phyloP scores from a whole-genome alignment of 2,113 vertebrate species.

The Glaucomys volans region DNA sequence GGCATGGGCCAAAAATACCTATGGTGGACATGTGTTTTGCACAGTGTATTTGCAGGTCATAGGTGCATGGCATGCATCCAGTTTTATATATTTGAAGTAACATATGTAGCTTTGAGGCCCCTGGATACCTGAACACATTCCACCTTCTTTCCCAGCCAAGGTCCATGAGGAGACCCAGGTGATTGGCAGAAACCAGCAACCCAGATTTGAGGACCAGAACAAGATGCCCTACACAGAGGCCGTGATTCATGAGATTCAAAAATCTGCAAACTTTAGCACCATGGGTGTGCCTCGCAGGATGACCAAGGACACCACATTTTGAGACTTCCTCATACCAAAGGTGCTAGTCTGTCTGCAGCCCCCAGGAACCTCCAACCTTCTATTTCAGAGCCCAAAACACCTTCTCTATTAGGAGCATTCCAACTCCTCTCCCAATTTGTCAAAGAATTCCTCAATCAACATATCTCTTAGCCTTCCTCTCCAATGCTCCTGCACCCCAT shows the following conservation, averaged over 20 bases:
- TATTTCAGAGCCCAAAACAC: not conserved
- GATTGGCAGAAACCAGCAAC: slow-evolving; percentile 67
- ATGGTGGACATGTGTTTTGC: not conserved
- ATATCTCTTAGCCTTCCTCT: not conserved
- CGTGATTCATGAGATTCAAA: slow-evolving; percentile 73
- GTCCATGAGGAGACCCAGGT: slow-evolving; percentile 74
- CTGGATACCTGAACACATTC: not conserved
- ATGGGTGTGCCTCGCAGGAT: slow-evolving; percentile 16
- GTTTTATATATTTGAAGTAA: not conserved
- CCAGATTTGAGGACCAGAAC: slow-evolving; percentile 63
- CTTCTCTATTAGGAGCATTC: not conserved
- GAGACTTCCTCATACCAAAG: slow-evolving; percentile 64
- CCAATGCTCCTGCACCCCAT: not conserved
- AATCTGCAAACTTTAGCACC: slow-evolving; percentile 40
- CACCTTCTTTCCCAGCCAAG: slow-evolving; percentile 57
- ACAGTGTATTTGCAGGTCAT: too few relatives aligned
- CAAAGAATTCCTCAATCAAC: not conserved
- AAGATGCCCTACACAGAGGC: slow-evolving; percentile 81
- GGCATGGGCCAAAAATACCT: accelerated
- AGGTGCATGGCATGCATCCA: too few relatives aligned
- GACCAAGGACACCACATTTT: slow-evolving; percentile 75
- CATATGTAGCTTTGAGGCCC: not conserved
- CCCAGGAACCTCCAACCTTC: not conserved
- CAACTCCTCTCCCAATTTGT: not conserved
- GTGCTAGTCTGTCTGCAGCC: not conserved